These are phyloP conservation scores for Nesidiocoris tenuis DNA, from an alignment of 2,888 invertebrate species.

Conservation along the genomic window DNA sequence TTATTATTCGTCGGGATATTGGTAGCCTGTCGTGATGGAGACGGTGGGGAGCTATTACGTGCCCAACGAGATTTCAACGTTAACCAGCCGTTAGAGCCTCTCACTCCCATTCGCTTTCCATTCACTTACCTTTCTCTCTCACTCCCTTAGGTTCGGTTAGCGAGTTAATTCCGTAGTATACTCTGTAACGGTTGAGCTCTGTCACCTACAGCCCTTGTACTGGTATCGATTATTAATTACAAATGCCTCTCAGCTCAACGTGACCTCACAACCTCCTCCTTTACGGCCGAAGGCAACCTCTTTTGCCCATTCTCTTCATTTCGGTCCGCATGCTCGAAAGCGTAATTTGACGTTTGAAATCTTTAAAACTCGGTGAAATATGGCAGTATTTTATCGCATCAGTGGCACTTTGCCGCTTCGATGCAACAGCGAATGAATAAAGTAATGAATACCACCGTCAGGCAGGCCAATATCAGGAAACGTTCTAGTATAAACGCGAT, in stretches of 20 bases:
- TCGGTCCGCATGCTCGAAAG: too few relatives aligned
- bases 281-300: not conserved
- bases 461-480: too few relatives aligned
- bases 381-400: too few relatives aligned
- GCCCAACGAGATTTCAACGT: not conserved
- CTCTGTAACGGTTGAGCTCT: slow-evolving; percentile 31
- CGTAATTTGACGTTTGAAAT: too few relatives aligned
- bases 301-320: too few relatives aligned
- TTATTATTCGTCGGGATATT: not conserved
- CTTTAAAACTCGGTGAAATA: too few relatives aligned
- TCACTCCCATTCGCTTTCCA: not conserved
- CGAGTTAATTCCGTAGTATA: slow-evolving; percentile 25
- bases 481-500: too few relatives aligned
- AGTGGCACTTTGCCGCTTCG: too few relatives aligned
- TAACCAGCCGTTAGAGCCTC: not conserved
- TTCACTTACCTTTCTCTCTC: not conserved
- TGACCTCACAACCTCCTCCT: slow-evolving; percentile 9
- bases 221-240: slow-evolving; percentile 22
- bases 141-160: not conserved
- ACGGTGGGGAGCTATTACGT: not conserved
- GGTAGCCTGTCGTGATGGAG: not conserved
- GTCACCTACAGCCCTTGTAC: slow-evolving; percentile 21
- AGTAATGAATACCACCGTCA: too few relatives aligned
- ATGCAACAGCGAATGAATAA: too few relatives aligned
- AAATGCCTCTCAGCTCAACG: slow-evolving; percentile 20